Conservation (phyloP, 2,888 invertebrate species). For the Tetranychus piercei region DNA sequence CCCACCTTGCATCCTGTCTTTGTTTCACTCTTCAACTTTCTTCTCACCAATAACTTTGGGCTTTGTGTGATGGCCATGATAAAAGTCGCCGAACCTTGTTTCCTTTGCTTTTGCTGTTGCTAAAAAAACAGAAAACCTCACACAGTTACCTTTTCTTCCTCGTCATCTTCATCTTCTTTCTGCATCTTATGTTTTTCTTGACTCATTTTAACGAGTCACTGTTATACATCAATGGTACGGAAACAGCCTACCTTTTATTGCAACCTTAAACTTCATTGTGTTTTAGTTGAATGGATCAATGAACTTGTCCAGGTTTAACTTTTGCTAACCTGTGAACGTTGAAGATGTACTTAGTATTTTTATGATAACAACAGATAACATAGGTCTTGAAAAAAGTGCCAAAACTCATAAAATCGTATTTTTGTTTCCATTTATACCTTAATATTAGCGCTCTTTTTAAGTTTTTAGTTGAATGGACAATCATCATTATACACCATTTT, state of each 20-base stretch:
- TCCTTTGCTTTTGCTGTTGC: neutral
- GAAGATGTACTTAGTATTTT: no score
- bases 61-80: neutral
- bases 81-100: neutral
- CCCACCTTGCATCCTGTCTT: neutral
- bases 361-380: no score
- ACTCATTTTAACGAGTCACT: neutral
- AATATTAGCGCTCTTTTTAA: no score
- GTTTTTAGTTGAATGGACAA: no score
- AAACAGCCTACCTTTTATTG: neutral
- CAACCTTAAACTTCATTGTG: neutral
- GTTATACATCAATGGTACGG: neutral
- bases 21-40: neutral
- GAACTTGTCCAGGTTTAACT: neutral
- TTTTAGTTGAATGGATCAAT: neutral
- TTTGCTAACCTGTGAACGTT: conserved; percentile 32
- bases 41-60: neutral
- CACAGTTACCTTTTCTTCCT: neutral
- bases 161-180: neutral
- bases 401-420: no score
- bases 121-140: neutral
- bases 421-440: no score
- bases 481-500: no score
- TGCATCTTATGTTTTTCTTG: neutral
- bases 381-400: no score